These are phyloP conservation scores for Herpailurus yagouaroundi DNA, from an alignment of 2,113 vertebrate species.

Conservation along the genomic window DNA sequence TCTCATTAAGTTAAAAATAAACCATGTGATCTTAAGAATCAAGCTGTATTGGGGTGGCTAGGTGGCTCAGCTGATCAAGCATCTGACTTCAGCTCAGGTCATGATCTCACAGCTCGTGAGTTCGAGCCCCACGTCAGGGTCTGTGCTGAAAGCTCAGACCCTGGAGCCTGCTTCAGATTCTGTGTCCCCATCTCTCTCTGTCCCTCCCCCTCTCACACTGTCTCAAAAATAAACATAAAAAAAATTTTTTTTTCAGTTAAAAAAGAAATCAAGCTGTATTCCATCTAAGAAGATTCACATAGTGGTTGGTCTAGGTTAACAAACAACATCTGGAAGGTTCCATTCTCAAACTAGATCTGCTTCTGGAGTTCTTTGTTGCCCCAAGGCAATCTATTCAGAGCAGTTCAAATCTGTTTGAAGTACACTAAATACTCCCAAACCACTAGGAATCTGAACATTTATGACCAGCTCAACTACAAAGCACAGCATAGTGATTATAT, in stretches of 20 bases:
- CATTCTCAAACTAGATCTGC: not conserved
- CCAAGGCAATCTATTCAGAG: not conserved
- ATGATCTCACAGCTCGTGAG: too few species aligned
- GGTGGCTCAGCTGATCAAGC: too few species aligned
- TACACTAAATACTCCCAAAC: not conserved
- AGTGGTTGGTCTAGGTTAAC: not conserved
- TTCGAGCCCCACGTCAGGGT: too few species aligned
- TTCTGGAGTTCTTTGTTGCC: not conserved
- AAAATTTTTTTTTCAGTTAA: too few species aligned
- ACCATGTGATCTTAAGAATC: not conserved
- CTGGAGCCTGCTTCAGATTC: too few species aligned
- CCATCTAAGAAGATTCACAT: not conserved
- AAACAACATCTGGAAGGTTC: not conserved
- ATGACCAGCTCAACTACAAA: not conserved
- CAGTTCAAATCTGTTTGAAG: not conserved
- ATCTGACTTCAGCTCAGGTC: too few species aligned
- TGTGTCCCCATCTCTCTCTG: too few species aligned
- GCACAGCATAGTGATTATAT: not conserved
- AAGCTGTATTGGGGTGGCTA: not conserved
- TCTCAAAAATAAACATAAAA: too few species aligned
- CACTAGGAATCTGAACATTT: not conserved
- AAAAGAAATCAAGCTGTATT: not conserved
- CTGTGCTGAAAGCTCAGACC: too few species aligned
- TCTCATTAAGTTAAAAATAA: conserved; percentile 13
- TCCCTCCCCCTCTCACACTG: too few species aligned